Base-by-base conservation (phyloP, 2,113 vertebrate species). In the Pampusana beccarii region DNA sequence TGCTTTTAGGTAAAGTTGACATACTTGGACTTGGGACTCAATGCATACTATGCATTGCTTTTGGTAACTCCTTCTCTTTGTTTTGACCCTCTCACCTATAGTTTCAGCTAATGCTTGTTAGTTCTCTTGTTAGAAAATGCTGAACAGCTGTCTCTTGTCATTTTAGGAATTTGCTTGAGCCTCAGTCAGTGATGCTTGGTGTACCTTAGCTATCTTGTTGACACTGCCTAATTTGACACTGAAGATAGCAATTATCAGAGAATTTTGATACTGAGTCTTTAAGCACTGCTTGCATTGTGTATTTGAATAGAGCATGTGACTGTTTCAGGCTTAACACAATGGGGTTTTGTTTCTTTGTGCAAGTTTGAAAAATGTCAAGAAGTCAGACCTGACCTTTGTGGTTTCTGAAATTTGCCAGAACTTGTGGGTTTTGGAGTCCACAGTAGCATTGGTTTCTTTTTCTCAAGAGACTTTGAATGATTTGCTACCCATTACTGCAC, bases 381-480 rank as follows among this genome's bases (percentile, higher is more conserved):
- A 90, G 61, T 66, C 77, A 79, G 51, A 71, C 56, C 69, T 95
- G 60, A 19, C 83, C 65, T 91, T 85, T 82, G 75, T 80, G 86
- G 72, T 65, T 91, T 86, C 33, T 88, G 50, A 53, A 90, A 51
- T 34, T 60, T 46, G 16, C 40, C 54, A 50, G 51, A n/a, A 46
- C 44, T 18, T 46, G 60, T 50, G 40, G 7, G 31, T 94, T 92
- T 78, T 80, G 65, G 29, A 74, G 34, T 80, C 21, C 31, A 18
- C 11, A 16, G n/a, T 40, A 78, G 24, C 46, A 26, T 33, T 2
- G 8, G 10, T 78, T 71, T 86, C 15, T 80, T 89, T 46, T 80
- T 34, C 48, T 85, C 9, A 62, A 81, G 80, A 71, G 42, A 31
- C 20, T 85, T 81, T 1, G 17, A 77, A 46, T 89, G 9, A 79